These are phyloP conservation scores for Macrophya alboannulata DNA, from an alignment of 2,888 invertebrate species.

Conservation along the genomic window DNA sequence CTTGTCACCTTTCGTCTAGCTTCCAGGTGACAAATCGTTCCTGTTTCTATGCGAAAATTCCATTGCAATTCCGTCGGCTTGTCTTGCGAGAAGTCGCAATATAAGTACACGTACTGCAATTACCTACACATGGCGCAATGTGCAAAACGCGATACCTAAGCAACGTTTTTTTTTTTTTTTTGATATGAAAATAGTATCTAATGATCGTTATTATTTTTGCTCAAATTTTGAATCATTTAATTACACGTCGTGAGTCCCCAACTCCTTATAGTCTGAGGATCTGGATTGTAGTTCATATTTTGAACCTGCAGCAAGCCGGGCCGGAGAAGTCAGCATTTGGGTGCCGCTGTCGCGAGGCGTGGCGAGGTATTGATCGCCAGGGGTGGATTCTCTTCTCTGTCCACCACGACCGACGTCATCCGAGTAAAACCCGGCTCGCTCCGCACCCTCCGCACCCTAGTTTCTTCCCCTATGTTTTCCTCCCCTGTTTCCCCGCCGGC, in stretches of 20 bases:
- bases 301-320: constrained; percentile 20
- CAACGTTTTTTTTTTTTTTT: not conserved
- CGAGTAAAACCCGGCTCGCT: constrained; percentile 47
- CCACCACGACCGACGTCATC: constrained; percentile 65
- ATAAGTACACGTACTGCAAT: not conserved
- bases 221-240: not conserved
- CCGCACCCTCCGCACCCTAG: constrained; percentile 50
- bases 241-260: not conserved
- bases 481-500: constrained; percentile 27
- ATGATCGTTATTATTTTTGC: not conserved
- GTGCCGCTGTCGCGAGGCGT: constrained; percentile 75
- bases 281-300: constrained; percentile 34
- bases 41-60: constrained; percentile 1
- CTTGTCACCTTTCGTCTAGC: not conserved
- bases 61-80: not conserved
- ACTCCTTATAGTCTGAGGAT: not conserved
- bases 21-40: constrained; percentile 11
- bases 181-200: not conserved
- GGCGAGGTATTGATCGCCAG: constrained; percentile 78
- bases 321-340: constrained; percentile 52
- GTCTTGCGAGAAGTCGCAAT: not conserved
- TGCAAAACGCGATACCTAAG: not conserved
- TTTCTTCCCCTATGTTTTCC: constrained; percentile 34
- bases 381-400: constrained; percentile 72
- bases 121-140: not conserved